Evolutionary conservation across 1,140 invertebrate species (phyloP).

Genomic region (Oppia nitens): DNA sequence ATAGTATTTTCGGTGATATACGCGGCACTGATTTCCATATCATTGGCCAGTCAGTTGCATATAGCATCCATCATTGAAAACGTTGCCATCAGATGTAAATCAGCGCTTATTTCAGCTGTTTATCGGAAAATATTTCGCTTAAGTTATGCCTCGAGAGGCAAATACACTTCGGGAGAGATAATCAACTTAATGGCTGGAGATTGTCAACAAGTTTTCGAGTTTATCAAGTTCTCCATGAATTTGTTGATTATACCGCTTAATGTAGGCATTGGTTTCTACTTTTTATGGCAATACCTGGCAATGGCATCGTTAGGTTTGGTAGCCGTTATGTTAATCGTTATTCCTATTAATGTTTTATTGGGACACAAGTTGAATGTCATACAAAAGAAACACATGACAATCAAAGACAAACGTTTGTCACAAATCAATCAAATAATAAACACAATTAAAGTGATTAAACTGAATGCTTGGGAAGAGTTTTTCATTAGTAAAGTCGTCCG

Average conservation of each 20-base stretch:
- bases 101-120: constrained; percentile 76
- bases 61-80: constrained; percentile 81
- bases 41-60: constrained; percentile 40
- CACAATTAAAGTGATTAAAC: constrained; percentile 64
- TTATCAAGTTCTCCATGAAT: constrained; percentile 79
- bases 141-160: constrained; percentile 25
- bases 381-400: constrained; percentile 23
- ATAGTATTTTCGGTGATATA: neutral
- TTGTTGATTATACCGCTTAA: constrained; percentile 91
- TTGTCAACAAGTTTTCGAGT: constrained; percentile 52
- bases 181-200: constrained; percentile 40
- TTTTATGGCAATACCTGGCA: constrained; percentile 60
- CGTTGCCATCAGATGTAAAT: constrained; percentile 74
- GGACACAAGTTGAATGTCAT: constrained; percentile 26
- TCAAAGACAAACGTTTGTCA: constrained; percentile 56
- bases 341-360: constrained; percentile 32
- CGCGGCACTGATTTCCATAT: neutral
- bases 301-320: constrained; percentile 30
- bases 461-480: constrained; percentile 33
- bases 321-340: constrained; percentile 30
- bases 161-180: constrained; percentile 39
- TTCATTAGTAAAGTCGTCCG: constrained; percentile 31
- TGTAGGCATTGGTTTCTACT: constrained; percentile 67
- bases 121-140: constrained; percentile 39
- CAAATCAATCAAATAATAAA: constrained; percentile 86